Base-by-base conservation (phyloP, 1,140 invertebrate species). In the Dufourea novaeangliae region DNA sequence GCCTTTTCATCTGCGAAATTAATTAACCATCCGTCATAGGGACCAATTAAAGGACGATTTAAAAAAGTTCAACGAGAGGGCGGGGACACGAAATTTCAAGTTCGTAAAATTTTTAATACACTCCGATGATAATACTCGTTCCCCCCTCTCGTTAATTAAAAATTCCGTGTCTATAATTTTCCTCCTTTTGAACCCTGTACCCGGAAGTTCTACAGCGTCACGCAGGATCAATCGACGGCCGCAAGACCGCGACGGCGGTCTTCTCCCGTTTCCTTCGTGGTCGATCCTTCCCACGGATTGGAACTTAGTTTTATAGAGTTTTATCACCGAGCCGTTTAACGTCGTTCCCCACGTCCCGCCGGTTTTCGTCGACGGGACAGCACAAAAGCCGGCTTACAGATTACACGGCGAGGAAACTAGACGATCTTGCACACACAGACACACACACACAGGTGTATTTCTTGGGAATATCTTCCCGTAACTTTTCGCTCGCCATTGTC, bases 101-200 rank as follows among this genome's bases (percentile, higher is more conserved):
- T 62, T 27, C n/a, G 27, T 11, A 57, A 77, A 70, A 71, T 77
- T 71, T 76, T 77, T 70, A 77, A 77, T 71, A 25, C 57, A 62
- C 67, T 71, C 37, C 34, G 29, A n/a, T 20, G 41, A 37, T 3
- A 8, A 37, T 5, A 6, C 17, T 20, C 20, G 27, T 4, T 44
- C 11, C 17, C 1, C 54, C 22, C n/a, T 20, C n/a, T 25, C 44
- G 27, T 71, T 77, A 77, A 71, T 77, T 71, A 63, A 77, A 63
- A 77, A 63, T 71, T 70, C 44, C 25, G n/a, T 12, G 41, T 17
- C 20, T 34, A 32, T 34, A 20, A 32, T 39, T 39, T 22, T 20
- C 17, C 52, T 7, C 6, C 25, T 14, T 10, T 5, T n/a, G 52
- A 8, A 7, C 1, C n/a, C n/a, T n/a, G n/a, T n/a, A n/a, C n/a